These are phyloP conservation scores for Erythrocercus mccallii DNA, from an alignment of 2,113 vertebrate genomes.

Conservation along the genomic window DNA sequence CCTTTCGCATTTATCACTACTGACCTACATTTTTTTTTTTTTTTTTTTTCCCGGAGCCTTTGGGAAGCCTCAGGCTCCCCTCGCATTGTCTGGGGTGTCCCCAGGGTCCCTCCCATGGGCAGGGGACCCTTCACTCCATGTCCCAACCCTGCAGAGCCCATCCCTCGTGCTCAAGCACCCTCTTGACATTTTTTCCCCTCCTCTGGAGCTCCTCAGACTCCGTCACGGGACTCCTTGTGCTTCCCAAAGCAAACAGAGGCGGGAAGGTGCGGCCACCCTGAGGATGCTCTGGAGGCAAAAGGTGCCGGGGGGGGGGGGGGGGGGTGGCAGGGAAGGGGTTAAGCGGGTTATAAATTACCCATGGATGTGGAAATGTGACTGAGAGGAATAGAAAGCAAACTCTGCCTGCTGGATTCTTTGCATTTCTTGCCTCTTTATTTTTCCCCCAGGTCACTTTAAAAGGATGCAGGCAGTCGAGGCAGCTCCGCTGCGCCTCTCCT, in stretches of 20 bases:
- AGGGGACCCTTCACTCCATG: accelerated
- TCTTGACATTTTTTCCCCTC: background rate
- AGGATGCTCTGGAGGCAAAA: background rate
- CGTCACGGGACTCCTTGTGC: background rate
- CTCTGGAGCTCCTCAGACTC: background rate
- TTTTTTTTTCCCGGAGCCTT: background rate
- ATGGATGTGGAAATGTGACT: slow-evolving; percentile 44
- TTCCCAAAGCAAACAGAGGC: slow-evolving; percentile 21
- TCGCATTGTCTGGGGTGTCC: accelerated
- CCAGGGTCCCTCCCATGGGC: accelerated
- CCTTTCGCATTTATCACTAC: background rate
- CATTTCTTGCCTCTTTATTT: slow-evolving; percentile 70
- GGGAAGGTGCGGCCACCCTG: background rate
- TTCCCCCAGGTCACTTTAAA: slow-evolving; percentile 65
- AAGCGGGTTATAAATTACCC: slow-evolving; percentile 57
- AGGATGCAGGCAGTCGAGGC: slow-evolving; percentile 54
- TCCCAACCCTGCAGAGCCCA: background rate
- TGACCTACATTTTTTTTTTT: background rate
- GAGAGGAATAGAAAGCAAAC: slow-evolving; percentile 56
- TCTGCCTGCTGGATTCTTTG: slow-evolving; percentile 60
- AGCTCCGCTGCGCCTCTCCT: background rate
- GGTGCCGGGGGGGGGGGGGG: no score
- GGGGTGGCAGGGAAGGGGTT: slow-evolving; percentile 32
- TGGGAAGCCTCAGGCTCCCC: background rate
- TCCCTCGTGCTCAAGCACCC: background rate